phyloP scores from a whole-genome alignment of 2,797 vertebrate genomes.

The Sebastes jordani region DNA sequence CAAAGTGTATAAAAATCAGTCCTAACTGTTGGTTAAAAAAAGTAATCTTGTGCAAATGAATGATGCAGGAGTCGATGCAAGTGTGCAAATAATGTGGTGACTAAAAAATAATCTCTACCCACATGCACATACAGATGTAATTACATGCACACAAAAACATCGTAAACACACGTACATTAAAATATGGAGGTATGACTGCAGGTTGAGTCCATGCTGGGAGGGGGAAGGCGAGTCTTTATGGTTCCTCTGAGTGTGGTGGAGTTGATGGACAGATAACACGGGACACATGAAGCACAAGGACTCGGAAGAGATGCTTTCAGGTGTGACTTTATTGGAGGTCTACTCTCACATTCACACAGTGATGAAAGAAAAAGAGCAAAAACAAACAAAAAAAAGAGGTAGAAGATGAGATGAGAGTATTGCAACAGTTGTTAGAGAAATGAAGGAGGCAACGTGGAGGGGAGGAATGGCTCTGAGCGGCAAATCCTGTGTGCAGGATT shows the following conservation, averaged over 20 bases:
- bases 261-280: slow-evolving; percentile 85
- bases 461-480: slow-evolving; percentile 25
- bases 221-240: slow-evolving; percentile 44
- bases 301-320: slow-evolving; percentile 87
- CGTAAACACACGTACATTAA: slow-evolving; percentile 37
- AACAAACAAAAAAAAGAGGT: slow-evolving; percentile 51
- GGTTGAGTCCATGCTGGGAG: slow-evolving; percentile 73
- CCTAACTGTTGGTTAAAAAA: too few species aligned
- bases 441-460: slow-evolving; percentile 17
- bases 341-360: slow-evolving; percentile 80
- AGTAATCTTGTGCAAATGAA: background rate
- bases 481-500: slow-evolving; percentile 60
- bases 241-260: slow-evolving; percentile 71
- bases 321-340: slow-evolving; percentile 83
- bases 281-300: slow-evolving; percentile 88
- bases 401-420: slow-evolving; percentile 70
- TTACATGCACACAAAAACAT: slow-evolving; percentile 51
- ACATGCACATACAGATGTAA: slow-evolving; percentile 52
- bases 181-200: slow-evolving; percentile 53
- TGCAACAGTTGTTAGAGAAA: slow-evolving; percentile 61
- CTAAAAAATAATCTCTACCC: slow-evolving; percentile 5
- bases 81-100: background rate
- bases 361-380: slow-evolving; percentile 59
- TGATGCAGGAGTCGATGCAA: background rate
- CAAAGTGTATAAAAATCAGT: background rate